Percentiles rank a stretch among this genome's conserved stretches.
Conservation (phyloP, 2,888 invertebrate species). For the Mallateleia sp. region DNA sequence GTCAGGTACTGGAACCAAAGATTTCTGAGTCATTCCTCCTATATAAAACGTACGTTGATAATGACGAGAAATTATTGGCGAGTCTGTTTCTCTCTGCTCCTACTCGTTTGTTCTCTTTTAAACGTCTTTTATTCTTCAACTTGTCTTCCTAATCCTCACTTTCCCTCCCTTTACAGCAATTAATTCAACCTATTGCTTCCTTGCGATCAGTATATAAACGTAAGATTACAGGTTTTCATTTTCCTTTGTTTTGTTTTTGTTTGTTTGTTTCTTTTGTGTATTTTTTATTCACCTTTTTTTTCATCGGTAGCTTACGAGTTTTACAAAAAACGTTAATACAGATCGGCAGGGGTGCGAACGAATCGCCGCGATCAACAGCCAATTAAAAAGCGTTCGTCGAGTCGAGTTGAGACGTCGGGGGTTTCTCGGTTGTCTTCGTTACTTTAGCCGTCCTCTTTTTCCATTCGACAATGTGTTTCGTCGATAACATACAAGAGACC, state of each 20-base stretch:
- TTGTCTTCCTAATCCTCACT: too few relatives aligned
- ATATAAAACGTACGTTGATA: constrained; percentile 63
- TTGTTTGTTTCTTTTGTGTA: too few relatives aligned
- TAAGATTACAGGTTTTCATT: constrained; percentile 80
- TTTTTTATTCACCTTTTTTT: too few relatives aligned
- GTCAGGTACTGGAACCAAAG: constrained; percentile 77
- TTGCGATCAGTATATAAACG: constrained; percentile 78
- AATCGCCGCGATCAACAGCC: constrained; percentile 55
- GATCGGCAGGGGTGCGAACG: constrained; percentile 52
- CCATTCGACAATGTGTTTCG: constrained; percentile 34
- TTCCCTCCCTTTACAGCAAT: constrained; percentile 16
- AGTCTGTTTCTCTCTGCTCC: constrained; percentile 77
- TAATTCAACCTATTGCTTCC: constrained; percentile 65
- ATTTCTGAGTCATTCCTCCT: constrained; percentile 71
- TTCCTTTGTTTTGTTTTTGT: too few relatives aligned
- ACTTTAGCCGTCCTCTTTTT: constrained; percentile 35
- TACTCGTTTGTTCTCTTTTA: constrained; percentile 70
- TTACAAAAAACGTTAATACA: constrained; percentile 63
- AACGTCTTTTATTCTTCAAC: too few relatives aligned
- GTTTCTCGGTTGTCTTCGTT: constrained; percentile 9
- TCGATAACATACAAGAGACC: constrained; percentile 68
- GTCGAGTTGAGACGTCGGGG: too few relatives aligned
- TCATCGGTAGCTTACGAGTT: constrained; percentile 58
- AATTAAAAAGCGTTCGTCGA: constrained; percentile 64
- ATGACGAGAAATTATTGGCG: constrained; percentile 76